These are phyloP conservation scores for Polyommatus iphigenia DNA, from an alignment of 2,888 invertebrate species.

Conservation along the genomic window DNA sequence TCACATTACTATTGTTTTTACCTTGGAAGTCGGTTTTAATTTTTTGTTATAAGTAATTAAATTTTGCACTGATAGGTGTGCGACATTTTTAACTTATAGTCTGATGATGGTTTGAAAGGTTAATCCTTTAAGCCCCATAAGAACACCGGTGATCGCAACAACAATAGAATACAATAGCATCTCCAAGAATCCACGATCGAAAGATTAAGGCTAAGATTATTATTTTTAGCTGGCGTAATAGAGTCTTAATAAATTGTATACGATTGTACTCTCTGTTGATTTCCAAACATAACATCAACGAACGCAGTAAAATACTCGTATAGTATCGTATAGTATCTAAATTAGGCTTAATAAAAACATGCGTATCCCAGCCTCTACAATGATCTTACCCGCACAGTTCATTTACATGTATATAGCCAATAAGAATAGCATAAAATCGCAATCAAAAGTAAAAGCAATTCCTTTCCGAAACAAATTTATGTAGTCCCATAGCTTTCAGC, in stretches of 20 bases:
- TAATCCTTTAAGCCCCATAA: too few relatives aligned
- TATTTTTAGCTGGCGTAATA: too few relatives aligned
- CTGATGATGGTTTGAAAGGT: background rate
- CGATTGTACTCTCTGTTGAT: background rate
- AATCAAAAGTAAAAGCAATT: slow-evolving; percentile 31
- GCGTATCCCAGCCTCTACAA: background rate
- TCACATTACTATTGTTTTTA: too few relatives aligned
- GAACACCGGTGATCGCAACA: too few relatives aligned
- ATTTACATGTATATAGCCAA: slow-evolving; percentile 27
- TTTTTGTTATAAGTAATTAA: background rate
- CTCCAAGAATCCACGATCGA: too few relatives aligned
- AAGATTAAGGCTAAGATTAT: too few relatives aligned
- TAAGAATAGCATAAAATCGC: slow-evolving; percentile 27
- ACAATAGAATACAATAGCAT: too few relatives aligned
- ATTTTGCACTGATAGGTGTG: background rate
- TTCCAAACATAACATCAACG: background rate
- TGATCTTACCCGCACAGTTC: slow-evolving; percentile 10
- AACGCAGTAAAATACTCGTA: background rate
- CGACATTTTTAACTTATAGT: background rate
- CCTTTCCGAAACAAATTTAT: slow-evolving; percentile 34
- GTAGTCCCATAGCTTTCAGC: slow-evolving; percentile 36
- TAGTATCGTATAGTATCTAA: background rate
- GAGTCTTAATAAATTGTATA: too few relatives aligned
- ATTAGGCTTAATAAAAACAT: background rate
- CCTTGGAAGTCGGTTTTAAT: too few relatives aligned